Evolutionary conservation across 2,797 vertebrate species (phyloP), one percentile per base, ranked within the genome.

Genomic region (Parotocinclus haroldoi): DNA sequence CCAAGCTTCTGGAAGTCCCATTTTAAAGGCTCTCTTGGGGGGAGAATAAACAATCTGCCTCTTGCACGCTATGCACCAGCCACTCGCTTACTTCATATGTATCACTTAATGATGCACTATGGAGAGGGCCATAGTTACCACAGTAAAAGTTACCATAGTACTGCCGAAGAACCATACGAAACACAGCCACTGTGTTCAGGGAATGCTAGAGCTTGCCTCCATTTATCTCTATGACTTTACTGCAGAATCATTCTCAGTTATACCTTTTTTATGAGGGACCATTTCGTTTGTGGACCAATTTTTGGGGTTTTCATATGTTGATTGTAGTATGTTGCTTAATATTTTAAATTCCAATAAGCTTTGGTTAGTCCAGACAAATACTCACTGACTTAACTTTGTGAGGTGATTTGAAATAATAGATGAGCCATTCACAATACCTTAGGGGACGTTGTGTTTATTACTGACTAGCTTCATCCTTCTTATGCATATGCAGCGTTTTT

Each of bases 111-210:
- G 17, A 76, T 76, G 17, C 56, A 27, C 60, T 54, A 9, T 77
- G 78, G 72, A 74, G 58, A 68, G 56, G 36, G 38, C 52, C 61
- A 61, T 69, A 72, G 82, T 87, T 76, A 79, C 85, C 81, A 82
- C 80, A 76, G 83, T 66, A 74, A 83, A 68, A 73, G 84, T 86
- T 81, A 63, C 84, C 73, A 78, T 86, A 77, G 82, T 40, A n/a
- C 74, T 49, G 18, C 13, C 46, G 13, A 45, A 63, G 63, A 59
- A 62, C 72, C 19, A 39, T 19, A 9, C 52, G 27, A 2, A 27
- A 27, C 27, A 27, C 27, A 27, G 27, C 27, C 27, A 11, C 38
- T 63, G 50, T 63, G 50, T 56, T 57, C 46, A 69, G 45, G 58
- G 16, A 61, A 62, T 44, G 36, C 52, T 16, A 39, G 19, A 18